These are phyloP conservation scores for Mimumesa dahlbomi DNA, from an alignment of 2,888 invertebrate species.

Conservation along the genomic window DNA sequence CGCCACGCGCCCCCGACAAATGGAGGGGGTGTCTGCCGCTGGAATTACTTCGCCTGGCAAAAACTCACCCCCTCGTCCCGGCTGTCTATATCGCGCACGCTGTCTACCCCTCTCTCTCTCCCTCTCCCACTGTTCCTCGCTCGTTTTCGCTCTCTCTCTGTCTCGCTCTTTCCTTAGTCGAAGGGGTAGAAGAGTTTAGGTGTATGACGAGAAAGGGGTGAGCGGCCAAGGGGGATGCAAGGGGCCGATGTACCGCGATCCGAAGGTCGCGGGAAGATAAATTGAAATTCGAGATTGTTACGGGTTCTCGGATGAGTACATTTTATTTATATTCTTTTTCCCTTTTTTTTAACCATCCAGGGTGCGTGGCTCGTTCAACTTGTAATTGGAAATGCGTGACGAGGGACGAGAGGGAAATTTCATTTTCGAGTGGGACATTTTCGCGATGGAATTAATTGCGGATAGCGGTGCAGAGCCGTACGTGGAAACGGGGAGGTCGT, in stretches of 20 bases:
- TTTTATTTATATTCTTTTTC: too few relatives aligned
- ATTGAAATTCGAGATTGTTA: background rate
- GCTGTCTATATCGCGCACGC: constrained; percentile 1
- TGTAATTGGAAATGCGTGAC: background rate
- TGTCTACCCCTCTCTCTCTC: background rate
- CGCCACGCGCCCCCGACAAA: constrained; percentile 65
- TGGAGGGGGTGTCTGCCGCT: constrained; percentile 71
- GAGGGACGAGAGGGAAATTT: background rate
- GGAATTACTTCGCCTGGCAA: constrained; percentile 70
- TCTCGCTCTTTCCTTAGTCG: constrained; percentile 5
- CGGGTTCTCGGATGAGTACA: background rate
- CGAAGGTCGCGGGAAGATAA: constrained; percentile 15
- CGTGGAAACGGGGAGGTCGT: background rate
- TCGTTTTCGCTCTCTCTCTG: background rate
- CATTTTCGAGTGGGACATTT: background rate
- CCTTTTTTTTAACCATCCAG: too few relatives aligned
- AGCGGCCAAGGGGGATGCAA: background rate
- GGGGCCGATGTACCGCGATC: constrained; percentile 27
- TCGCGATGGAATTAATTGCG: background rate
- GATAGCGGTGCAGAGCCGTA: background rate
- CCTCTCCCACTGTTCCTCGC: background rate
- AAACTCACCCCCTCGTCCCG: constrained; percentile 37
- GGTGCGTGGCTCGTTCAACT: too few relatives aligned
- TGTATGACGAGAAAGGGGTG: constrained; percentile 22
- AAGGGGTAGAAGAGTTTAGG: constrained; percentile 39